These are phyloP conservation scores for Uloborus plumipes DNA, from an alignment of 2,888 invertebrate species.

Conservation along the genomic window DNA sequence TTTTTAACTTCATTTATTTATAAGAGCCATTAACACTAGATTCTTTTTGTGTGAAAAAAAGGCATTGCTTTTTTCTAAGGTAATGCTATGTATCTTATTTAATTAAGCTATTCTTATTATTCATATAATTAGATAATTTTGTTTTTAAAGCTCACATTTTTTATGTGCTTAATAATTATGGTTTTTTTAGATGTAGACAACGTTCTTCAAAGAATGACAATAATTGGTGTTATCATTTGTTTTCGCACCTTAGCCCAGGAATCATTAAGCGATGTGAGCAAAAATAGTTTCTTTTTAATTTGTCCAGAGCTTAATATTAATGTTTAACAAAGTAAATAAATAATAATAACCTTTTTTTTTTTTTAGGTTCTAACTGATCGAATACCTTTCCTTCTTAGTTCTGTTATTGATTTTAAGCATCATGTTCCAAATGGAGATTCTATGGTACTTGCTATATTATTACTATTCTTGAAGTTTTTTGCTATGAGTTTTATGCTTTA, in stretches of 20 bases:
- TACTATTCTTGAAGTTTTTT: not conserved
- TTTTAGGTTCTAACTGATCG: conserved; percentile 82
- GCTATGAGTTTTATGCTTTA: too few relatives aligned
- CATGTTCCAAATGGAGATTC: conserved; percentile 88
- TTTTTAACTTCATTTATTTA: too few relatives aligned
- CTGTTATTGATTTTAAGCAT: conserved; percentile 93
- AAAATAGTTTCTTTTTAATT: not conserved
- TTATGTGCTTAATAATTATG: not conserved
- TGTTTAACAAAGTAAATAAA: not conserved
- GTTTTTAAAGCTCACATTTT: not conserved
- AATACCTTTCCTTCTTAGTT: conserved; percentile 95
- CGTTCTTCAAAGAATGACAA: conserved; percentile 95
- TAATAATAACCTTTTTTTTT: not conserved
- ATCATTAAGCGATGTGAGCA: conserved; percentile 86
- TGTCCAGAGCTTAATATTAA: not conserved
- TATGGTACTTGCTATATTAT: conserved; percentile 70
- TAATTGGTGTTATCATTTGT: conserved; percentile 96
- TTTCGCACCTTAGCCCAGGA: conserved; percentile 95
- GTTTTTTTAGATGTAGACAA: conserved; percentile 83
- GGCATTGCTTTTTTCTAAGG: too few relatives aligned
- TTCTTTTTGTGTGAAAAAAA: too few relatives aligned
- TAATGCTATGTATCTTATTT: too few relatives aligned
- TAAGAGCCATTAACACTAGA: too few relatives aligned
- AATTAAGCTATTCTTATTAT: too few relatives aligned
- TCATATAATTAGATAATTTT: not conserved